Evolutionary conservation across 1,140 invertebrate genomes (phyloP), one percentile per base, ranked within the genome.

Genomic region (Temnothorax longispinosus): DNA sequence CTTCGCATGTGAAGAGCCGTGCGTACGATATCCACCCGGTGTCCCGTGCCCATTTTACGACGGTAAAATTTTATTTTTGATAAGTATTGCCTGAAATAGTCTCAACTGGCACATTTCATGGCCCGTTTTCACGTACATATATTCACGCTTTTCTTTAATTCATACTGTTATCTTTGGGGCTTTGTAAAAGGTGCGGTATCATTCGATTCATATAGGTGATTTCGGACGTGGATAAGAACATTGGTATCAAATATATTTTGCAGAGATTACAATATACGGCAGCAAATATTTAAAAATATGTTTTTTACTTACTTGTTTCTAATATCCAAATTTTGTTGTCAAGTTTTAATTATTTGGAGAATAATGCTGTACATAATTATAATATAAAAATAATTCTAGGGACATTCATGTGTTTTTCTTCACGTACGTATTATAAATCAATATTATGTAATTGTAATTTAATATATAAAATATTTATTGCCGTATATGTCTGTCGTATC

Each of bases 11-110:
- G 87, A 89, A 93, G 88, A 89, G 18, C 86, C 75, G 38, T 90
- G 92, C 88, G 87, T 87, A 76, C 89, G 76, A 60, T 93, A 90
- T 84, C 90, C 92, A 78, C 82, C 89, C 71, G 81, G 85, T 81
- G 72, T 90, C 50, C 86, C 85, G 69, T 93, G 93, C 75, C 91
- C 87, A 75, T 90, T 88, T 82, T 69, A 64, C 47, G 86, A 90
- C 62, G 92, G 92, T 93, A 94, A 72, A 90, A 86, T 93, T 92
- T 87, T 72, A 87, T 90, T 89, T 27, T 86, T 38, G 50, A 85
- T 82, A 47, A 87, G 54, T 77, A 87, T 54, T 84, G 56, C 58
- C 13, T 77, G 52, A n/a, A 44, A 10, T 80, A 64, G 35, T 52
- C 11, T 75, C 47, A n/a, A 58, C 8, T 32, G 27, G n/a, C 78